phyloP scores from a whole-genome alignment of 2,113 vertebrate species.

The Mobula birostris region DNA sequence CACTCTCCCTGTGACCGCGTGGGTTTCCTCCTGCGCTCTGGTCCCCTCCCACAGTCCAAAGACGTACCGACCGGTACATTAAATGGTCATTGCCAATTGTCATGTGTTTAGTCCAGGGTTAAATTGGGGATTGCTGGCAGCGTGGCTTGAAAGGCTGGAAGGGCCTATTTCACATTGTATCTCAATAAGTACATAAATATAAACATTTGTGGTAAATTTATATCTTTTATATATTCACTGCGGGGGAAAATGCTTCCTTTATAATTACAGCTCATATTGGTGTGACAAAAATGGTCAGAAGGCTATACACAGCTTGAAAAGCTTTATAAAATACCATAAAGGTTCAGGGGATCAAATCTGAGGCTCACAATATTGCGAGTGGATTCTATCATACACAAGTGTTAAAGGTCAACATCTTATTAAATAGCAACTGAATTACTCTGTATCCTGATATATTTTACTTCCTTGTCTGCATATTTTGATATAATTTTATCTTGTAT shows the following conservation, averaged over 20 bases:
- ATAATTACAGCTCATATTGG: neutral
- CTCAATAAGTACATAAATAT: no score
- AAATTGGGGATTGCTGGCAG: no score
- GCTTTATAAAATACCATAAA: neutral
- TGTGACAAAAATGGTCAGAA: neutral
- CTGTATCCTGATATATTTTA: neutral
- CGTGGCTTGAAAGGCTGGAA: no score
- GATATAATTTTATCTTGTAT: neutral
- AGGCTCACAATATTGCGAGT: neutral
- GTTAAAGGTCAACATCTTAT: conserved; percentile 21
- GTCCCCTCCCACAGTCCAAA: no score
- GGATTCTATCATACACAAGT: neutral
- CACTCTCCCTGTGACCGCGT: no score
- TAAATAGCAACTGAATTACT: neutral
- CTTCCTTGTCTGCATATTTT: neutral
- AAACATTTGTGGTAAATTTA: neutral
- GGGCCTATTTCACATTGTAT: no score
- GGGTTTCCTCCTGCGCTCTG: no score
- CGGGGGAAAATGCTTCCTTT: neutral
- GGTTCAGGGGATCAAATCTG: neutral
- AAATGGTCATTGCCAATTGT: no score
- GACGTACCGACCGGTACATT: no score
- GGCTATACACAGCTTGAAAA: neutral
- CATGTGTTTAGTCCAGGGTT: no score
- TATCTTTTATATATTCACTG: neutral